A percentile compares a stretch with the other conserved stretches of the same genome.
phyloP scores from a whole-genome alignment of 2,797 vertebrate genomes.

The Sciurus vulgaris region DNA sequence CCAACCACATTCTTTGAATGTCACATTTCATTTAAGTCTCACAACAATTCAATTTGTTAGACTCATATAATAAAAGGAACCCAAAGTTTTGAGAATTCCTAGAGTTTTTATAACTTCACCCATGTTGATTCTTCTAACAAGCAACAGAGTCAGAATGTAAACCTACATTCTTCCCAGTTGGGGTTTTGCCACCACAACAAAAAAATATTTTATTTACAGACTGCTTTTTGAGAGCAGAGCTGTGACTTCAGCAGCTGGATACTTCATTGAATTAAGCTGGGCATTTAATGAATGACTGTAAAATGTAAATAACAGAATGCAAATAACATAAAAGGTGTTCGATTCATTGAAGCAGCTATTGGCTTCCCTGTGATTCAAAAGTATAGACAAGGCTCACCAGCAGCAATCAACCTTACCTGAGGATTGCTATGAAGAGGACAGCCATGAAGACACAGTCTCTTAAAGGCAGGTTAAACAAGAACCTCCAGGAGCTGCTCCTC shows the following conservation, averaged over 20 bases:
- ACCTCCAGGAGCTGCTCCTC: neutral
- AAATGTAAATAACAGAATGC: neutral
- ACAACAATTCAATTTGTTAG: slow-evolving; percentile 3
- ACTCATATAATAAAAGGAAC: slow-evolving; percentile 47
- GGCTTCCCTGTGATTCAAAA: neutral
- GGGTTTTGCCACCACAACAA: neutral
- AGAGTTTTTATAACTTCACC: slow-evolving; percentile 3
- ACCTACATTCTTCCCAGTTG: neutral
- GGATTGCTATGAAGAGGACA: neutral
- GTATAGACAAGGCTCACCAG: neutral
- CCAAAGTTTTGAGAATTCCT: slow-evolving; percentile 29
- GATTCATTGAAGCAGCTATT: neutral
- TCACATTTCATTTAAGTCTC: slow-evolving; percentile 36
- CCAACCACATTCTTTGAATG: neutral
- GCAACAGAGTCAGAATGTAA: neutral
- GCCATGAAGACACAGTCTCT: neutral
- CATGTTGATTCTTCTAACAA: slow-evolving; percentile 20
- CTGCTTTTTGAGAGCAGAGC: neutral
- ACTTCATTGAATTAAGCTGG: neutral
- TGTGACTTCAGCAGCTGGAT: neutral
- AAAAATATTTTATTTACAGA: neutral
- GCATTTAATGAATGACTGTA: neutral
- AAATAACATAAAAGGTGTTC: slow-evolving; percentile 19
- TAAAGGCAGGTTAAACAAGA: neutral
- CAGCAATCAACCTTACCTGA: neutral